Evolutionary conservation across 1,140 invertebrate genomes (phyloP).

Genomic region (Atta cephalotes): DNA sequence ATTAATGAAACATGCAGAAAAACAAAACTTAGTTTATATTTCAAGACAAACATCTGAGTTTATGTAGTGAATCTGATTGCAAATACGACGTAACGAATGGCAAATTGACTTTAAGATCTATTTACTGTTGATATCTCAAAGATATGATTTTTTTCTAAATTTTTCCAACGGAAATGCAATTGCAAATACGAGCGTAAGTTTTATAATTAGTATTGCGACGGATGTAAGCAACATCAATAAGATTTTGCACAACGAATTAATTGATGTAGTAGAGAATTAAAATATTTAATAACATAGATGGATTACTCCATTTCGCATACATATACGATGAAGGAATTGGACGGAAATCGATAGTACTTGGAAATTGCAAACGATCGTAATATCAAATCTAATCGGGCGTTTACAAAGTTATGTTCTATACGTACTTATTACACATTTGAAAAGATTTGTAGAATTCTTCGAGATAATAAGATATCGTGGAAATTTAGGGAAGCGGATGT

Average conservation of each 20-base stretch:
- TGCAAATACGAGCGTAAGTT: not conserved
- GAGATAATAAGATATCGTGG: not conserved
- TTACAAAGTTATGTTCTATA: not conserved
- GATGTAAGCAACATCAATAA: not conserved
- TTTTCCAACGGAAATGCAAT: not conserved
- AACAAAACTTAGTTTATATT: not conserved
- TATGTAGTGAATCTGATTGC: not conserved
- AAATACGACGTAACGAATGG: not conserved
- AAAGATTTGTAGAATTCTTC: not conserved
- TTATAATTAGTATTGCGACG: slow-evolving; percentile 43
- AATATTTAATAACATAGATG: not conserved
- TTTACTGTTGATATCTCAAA: not conserved
- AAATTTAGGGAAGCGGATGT: too few relatives aligned
- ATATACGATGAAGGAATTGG: not conserved
- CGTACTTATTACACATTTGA: not conserved
- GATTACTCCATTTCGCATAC: not conserved
- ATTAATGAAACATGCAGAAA: not conserved
- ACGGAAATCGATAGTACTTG: not conserved
- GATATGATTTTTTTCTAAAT: not conserved
- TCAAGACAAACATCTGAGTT: not conserved
- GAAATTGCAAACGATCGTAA: not conserved
- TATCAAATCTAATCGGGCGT: not conserved
- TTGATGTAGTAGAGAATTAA: not conserved
- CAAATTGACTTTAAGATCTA: not conserved
- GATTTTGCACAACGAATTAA: slow-evolving; percentile 27